Evolutionary conservation across 64 coral and sea anemone genomes (phyloP).

Genomic region (Stylophora pistillata): DNA sequence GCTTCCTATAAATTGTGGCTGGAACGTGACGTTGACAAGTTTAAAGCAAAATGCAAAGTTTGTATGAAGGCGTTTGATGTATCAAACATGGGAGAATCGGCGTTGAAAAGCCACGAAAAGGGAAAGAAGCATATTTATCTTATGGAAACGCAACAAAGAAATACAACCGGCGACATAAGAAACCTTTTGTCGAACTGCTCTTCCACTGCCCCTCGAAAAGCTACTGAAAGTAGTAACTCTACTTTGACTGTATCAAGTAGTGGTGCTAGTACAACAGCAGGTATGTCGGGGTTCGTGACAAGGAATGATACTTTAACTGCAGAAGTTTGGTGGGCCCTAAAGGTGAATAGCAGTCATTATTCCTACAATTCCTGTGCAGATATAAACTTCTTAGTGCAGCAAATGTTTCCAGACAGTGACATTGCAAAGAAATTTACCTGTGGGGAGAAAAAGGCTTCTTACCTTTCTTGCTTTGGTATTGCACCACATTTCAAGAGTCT

Average conservation of each 20-base stretch:
- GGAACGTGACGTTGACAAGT: too few relatives aligned
- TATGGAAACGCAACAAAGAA: slow-evolving; percentile 4
- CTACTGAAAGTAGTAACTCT: too few relatives aligned
- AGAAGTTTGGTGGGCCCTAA: slow-evolving; percentile 67
- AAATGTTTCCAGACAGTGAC: slow-evolving; percentile 56
- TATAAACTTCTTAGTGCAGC: slow-evolving; percentile 49
- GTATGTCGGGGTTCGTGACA: too few relatives aligned
- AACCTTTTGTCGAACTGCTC: too few relatives aligned
- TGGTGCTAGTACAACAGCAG: slow-evolving; percentile 5
- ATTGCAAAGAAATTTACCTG: slow-evolving; percentile 62
- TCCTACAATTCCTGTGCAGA: slow-evolving; percentile 63
- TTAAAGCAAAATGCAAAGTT: too few relatives aligned
- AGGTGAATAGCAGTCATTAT: slow-evolving; percentile 64
- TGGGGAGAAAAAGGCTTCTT: slow-evolving; percentile 73
- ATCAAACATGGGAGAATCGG: neutral
- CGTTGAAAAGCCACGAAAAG: neutral
- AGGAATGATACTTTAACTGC: slow-evolving; percentile 50
- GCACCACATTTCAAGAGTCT: slow-evolving; percentile 44
- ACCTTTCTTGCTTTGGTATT: slow-evolving; percentile 69
- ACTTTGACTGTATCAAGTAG: too few relatives aligned
- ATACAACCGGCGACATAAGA: too few relatives aligned
- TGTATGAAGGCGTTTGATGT: neutral
- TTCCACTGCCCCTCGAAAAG: too few relatives aligned
- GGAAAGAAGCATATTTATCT: slow-evolving; percentile 8
- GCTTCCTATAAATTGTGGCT: too few relatives aligned